A percentile compares a stretch with the other conserved stretches of the same genome.
Evolutionary conservation across 2,113 vertebrate genomes (phyloP).

Genomic region (Tretioscincus oriximinensis): DNA sequence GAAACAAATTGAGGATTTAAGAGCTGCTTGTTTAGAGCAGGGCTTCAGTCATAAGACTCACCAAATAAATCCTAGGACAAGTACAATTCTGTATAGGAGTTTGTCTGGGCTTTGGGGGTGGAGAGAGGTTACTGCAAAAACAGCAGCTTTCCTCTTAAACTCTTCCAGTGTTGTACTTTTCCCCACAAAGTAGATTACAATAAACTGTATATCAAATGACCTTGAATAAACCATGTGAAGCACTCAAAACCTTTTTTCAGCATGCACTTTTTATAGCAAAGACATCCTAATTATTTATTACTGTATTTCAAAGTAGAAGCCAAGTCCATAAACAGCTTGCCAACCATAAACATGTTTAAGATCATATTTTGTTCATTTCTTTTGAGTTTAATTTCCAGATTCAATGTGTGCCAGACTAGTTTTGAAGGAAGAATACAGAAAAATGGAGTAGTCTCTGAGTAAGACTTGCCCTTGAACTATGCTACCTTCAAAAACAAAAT

Average conservation of each 20-base stretch:
- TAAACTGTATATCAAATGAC: slow-evolving; percentile 31
- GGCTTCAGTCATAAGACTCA: slow-evolving; percentile 58
- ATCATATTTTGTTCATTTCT: not conserved
- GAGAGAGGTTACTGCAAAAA: slow-evolving; percentile 28
- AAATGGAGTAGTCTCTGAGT: not conserved
- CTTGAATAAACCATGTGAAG: slow-evolving; percentile 21
- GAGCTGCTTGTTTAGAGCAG: slow-evolving; percentile 56
- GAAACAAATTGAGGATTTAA: slow-evolving; percentile 22
- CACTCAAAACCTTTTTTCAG: not conserved
- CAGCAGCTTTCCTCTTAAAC: slow-evolving; percentile 24
- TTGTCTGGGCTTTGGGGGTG: not conserved
- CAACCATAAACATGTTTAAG: not conserved
- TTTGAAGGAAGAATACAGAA: not conserved
- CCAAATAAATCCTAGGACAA: slow-evolving; percentile 62
- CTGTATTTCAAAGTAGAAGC: not conserved
- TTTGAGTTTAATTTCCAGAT: not conserved
- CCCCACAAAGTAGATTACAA: slow-evolving; percentile 32
- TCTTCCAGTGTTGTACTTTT: slow-evolving; percentile 36
- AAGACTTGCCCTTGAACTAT: not conserved
- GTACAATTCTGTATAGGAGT: slow-evolving; percentile 33
- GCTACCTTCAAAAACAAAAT: not conserved
- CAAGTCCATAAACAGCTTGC: not conserved
- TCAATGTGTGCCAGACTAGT: not conserved
- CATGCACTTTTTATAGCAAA: not conserved
- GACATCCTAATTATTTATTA: not conserved